Evolutionary conservation across 2,888 invertebrate species (phyloP).

Genomic region (Chironomus tentans): DNA sequence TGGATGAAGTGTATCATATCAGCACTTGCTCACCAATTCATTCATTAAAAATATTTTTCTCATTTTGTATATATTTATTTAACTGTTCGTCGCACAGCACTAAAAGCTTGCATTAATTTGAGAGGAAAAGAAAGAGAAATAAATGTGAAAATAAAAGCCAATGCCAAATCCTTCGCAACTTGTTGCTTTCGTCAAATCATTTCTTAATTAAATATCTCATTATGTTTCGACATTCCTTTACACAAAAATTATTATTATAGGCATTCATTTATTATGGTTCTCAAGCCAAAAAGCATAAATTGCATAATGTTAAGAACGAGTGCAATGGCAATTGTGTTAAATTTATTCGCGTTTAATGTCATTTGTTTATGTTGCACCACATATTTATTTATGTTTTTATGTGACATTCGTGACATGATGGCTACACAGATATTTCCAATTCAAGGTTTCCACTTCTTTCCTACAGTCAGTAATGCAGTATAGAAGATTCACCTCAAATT

Average conservation of each 20-base stretch:
- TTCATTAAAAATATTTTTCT: too few species aligned
- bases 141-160: not conserved
- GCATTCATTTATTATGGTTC: not conserved
- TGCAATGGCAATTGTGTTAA: not conserved
- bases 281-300: not conserved
- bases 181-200: conserved; percentile 7
- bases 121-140: not conserved
- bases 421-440: not conserved
- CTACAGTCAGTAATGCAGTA: too few species aligned
- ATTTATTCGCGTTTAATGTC: conserved; percentile 6
- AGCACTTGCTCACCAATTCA: too few species aligned
- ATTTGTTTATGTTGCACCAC: not conserved
- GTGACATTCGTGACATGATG: not conserved
- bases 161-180: not conserved
- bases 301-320: not conserved
- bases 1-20: too few species aligned
- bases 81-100: not conserved
- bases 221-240: not conserved
- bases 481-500: too few species aligned
- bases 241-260: not conserved
- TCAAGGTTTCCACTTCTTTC: not conserved
- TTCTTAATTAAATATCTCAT: conserved; percentile 22
- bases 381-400: not conserved
- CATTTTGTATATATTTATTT: too few species aligned
- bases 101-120: not conserved